Percentiles rank a stretch among this genome's conserved stretches.
These are phyloP conservation scores for Neodiprion pinetum DNA, from an alignment of 1,140 invertebrate genomes.

Conservation along the genomic window DNA sequence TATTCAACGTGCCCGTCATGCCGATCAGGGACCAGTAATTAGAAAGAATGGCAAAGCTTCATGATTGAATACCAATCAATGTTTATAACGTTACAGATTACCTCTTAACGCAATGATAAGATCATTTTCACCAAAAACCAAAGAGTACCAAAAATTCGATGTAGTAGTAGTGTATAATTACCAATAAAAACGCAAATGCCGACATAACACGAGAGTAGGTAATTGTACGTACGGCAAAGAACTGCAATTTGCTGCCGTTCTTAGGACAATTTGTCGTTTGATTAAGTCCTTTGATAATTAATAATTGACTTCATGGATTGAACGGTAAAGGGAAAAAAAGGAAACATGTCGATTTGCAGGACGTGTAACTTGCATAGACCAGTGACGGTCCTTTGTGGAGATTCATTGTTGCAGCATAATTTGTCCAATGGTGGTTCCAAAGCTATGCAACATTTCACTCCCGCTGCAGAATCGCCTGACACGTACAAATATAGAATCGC, in stretches of 20 bases:
- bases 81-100: no score
- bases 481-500: background rate
- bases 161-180: background rate
- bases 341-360: constrained; percentile 40
- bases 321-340: constrained; percentile 10
- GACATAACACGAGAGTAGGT: background rate
- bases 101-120: background rate
- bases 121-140: background rate
- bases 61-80: no score
- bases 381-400: constrained; percentile 34
- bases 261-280: background rate
- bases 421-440: background rate
- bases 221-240: background rate
- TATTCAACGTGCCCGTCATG: background rate
- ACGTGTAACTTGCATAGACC: constrained; percentile 29
- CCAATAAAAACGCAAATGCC: background rate
- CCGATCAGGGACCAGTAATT: background rate
- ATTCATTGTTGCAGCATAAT: background rate
- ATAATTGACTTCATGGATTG: constrained; percentile 25
- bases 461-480: constrained; percentile 53
- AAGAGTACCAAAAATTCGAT: background rate
- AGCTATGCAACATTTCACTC: constrained; percentile 40
- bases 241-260: background rate
- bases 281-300: background rate
- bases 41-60: no score